Percentiles rank a stretch among this genome's conserved stretches.
These are phyloP conservation scores for Caenorhabditis drosophilae DNA, from an alignment of 2,888 invertebrate genomes.

Conservation along the genomic window DNA sequence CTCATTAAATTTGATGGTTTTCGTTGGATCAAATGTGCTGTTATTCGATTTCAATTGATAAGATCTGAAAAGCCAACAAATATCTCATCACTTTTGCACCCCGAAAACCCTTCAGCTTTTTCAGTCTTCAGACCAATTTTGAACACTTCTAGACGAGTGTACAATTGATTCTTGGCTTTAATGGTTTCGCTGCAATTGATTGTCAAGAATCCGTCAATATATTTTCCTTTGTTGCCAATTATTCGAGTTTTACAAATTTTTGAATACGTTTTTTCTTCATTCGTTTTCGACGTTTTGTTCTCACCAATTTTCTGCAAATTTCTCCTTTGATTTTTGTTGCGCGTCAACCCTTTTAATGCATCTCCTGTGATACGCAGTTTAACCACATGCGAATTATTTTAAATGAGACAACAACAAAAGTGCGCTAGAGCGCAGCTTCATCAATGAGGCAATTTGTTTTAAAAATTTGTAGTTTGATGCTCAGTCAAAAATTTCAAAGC, in stretches of 20 bases:
- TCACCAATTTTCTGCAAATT: slow-evolving; percentile 9
- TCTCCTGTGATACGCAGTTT: no score
- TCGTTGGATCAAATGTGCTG: slow-evolving; percentile 29
- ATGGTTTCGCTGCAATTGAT: slow-evolving; percentile 15
- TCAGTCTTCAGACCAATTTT: slow-evolving; percentile 16
- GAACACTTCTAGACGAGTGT: slow-evolving; percentile 13
- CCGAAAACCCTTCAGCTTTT: slow-evolving; percentile 8
- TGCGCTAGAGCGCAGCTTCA: no score
- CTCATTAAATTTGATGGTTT: slow-evolving; percentile 21
- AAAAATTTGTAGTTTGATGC: no score
- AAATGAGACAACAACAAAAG: no score
- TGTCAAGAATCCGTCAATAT: slow-evolving; percentile 23
- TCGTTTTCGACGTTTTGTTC: slow-evolving; percentile 12
- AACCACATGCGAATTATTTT: no score
- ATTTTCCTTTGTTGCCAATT: slow-evolving; percentile 12
- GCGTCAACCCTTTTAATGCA: not conserved
- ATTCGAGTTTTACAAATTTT: slow-evolving; percentile 31
- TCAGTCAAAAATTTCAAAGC: no score
- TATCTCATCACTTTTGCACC: no score
- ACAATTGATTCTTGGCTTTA: slow-evolving; percentile 15
- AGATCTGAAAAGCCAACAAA: no score
- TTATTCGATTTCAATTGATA: no score
- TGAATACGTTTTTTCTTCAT: slow-evolving; percentile 23
- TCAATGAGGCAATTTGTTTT: no score
- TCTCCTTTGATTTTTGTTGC: not conserved